phyloP scores from a whole-genome alignment of 2,888 invertebrate species.

The Tenthredo amoena region DNA sequence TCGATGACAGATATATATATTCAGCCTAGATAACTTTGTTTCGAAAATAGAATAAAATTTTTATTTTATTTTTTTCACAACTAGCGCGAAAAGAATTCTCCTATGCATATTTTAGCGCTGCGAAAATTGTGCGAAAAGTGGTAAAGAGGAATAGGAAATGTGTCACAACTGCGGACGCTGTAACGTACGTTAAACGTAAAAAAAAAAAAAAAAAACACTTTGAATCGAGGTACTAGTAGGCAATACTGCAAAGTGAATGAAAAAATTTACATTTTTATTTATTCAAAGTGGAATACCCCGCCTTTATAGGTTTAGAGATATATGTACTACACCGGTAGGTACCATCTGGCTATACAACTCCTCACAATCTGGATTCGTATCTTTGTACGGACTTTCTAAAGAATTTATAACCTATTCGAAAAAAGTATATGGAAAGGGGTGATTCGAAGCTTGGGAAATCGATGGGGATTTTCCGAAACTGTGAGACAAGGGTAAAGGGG shows the following conservation, averaged over 20 bases:
- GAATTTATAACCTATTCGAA: background rate
- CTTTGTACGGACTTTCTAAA: background rate
- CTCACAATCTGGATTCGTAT: background rate
- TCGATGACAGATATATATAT: no score
- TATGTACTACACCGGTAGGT: background rate
- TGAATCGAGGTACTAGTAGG: background rate
- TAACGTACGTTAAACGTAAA: background rate
- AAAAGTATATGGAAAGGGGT: background rate
- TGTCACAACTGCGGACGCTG: background rate
- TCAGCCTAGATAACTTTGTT: no score
- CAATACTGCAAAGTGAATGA: background rate
- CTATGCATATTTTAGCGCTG: background rate
- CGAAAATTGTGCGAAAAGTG: background rate
- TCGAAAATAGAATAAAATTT: no score
- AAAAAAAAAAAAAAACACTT: no score
- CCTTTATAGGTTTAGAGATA: no score
- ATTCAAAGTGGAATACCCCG: background rate
- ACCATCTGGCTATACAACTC: background rate
- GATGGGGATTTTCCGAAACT: background rate
- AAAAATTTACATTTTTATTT: slow-evolving; percentile 28
- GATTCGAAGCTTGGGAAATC: no score
- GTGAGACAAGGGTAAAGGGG: background rate
- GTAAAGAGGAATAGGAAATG: background rate
- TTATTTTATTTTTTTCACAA: no score
- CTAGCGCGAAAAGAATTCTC: no score